Conservation (phyloP, 30 jellyfish, hydroid and myxozoan genomes). For the Chrysaora quinquecirrha region DNA sequence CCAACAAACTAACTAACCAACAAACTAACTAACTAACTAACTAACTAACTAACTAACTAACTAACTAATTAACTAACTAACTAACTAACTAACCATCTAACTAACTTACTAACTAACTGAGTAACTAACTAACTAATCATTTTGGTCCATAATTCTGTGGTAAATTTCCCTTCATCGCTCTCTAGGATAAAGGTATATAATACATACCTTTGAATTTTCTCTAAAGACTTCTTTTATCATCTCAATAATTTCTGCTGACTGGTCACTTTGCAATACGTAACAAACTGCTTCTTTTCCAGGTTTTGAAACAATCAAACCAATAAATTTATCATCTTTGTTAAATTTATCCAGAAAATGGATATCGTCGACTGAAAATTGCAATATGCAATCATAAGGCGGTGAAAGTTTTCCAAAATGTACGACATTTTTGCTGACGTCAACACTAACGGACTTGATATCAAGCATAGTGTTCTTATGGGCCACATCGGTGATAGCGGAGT, state of each 20-base stretch:
- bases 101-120: no score
- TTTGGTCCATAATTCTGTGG: no score
- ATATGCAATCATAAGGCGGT: constrained; percentile 75
- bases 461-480: constrained; percentile 76
- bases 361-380: constrained; percentile 72
- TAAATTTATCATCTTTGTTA: constrained; percentile 65
- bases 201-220: constrained; percentile 64
- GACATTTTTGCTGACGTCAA: constrained; percentile 59
- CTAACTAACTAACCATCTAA: no score
- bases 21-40: no score
- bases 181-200: constrained; percentile 2
- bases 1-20: no score
- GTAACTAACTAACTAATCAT: no score
- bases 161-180: no score
- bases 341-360: constrained; percentile 64
- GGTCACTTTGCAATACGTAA: constrained; percentile 85
- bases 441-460: constrained; percentile 74
- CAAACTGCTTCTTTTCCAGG: constrained; percentile 95
- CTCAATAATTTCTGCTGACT: constrained; percentile 78
- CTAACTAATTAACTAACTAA: no score
- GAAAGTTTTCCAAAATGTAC: constrained; percentile 63
- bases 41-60: no score
- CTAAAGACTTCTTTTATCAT: constrained; percentile 68
- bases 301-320: constrained; percentile 83
- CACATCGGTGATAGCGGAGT: constrained; percentile 68